Base-by-base conservation (phyloP, 2,797 vertebrate species). In the Coluber constrictor region DNA sequence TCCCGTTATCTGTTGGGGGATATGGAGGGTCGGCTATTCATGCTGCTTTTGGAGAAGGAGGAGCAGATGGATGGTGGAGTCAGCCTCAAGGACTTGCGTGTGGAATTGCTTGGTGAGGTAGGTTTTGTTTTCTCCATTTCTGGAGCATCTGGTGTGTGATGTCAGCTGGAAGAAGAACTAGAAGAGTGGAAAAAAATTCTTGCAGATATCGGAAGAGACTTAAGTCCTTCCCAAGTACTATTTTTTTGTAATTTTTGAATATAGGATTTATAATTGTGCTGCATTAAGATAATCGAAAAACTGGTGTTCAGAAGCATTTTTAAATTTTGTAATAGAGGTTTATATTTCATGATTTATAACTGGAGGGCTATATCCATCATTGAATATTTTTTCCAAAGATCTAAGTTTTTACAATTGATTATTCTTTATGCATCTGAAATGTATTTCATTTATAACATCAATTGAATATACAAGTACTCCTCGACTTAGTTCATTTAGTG, bases 11-110 rank as follows among this genome's bases (percentile, higher is more conserved):
- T 99, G 94, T 97, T 99, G 95, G 99, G 99, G 1, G 99, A 99
- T 97, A 99, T 99, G 99, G 99, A 99, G 95, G 99, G 99, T 0
- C 98, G 99, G 0, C 98, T 99, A 55, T 99, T 99, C 97, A 99
- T 99, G 99, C 97, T 99, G 95, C 98, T 99, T 18, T 94, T 99
- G 97, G 99, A 99, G 97, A 99, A 99, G 95, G 99, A 99, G 96
- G 99, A 99, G 86, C 98, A 99, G 95, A 99, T 99, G 98, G 99
- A 99, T 0, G 99, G 99, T 57, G 98, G 98, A 0, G 98, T 99
- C 97, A 98, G 98, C 37, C 97, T 99, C 91, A 99, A 99, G 97
- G 99, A 99, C 94, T 98, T 99, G 92, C 98, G 99, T 0, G 99
- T 99, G 96, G 99, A 99, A 92, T 98, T 99, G 86, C 98, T 99